Base-by-base conservation (phyloP, 2,797 vertebrate species). In the Notolepis coatsorum region DNA sequence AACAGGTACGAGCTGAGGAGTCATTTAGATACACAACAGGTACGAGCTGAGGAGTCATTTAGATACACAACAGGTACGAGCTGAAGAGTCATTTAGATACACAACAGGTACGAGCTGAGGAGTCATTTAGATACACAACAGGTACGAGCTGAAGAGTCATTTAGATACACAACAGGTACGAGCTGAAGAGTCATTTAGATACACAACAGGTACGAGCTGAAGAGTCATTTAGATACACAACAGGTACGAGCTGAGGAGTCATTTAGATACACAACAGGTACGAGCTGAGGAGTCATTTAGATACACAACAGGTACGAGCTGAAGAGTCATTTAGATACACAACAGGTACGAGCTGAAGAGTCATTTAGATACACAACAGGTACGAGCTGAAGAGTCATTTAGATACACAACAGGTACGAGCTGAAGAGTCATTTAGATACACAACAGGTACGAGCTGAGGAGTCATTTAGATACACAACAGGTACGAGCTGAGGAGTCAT, bases 201-300 rank as follows among this genome's bases (percentile, higher is more conserved):
- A 95, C 98, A 71, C 97, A 99, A 77, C 97, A 99, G 89, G 97
- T 98, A 92, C 58, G 51, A 33, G 8, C 23, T 28, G 62, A 1
- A 38, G 1, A 42, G 3, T n/a, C n/a, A n/a, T n/a, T n/a, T n/a
- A n/a, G n/a, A n/a, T 79, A 95, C 98, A 71, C 97, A 99, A 77
- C 97, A 99, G 89, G 97, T 98, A 92, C 58, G 51, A 33, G 8
- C 23, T 28, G 62, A 1, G 37, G 1, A 42, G 3, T n/a, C n/a
- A n/a, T n/a, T n/a, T n/a, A n/a, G n/a, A n/a, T 79, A 95, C 98
- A 71, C 97, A 99, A 77, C 97, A 99, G 89, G 97, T 98, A 92
- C 58, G 51, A 33, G 8, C 23, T 28, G 62, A 1, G 37, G 1
- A 42, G 3, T n/a, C n/a, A n/a, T n/a, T n/a, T n/a, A n/a, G n/a